Percentiles rank a stretch among this genome's conserved stretches.
Evolutionary conservation across 2,888 invertebrate genomes (phyloP).

Genomic region (Chymomyza caudatula): DNA sequence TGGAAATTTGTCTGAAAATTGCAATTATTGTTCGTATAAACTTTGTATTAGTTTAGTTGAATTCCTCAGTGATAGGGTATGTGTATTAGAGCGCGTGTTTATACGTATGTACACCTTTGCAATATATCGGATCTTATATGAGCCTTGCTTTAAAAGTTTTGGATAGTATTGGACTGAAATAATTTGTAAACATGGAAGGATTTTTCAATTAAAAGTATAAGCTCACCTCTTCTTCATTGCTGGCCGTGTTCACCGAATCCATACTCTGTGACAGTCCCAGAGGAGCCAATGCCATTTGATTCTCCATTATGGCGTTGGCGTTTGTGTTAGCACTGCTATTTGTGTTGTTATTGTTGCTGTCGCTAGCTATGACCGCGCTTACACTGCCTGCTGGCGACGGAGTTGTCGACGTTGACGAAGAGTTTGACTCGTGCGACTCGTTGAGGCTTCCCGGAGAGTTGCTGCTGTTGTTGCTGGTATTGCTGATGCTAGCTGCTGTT

Average conservation of each 20-base stretch:
- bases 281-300: conserved; percentile 82
- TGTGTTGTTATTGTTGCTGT: conserved; percentile 64
- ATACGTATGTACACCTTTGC: too few species aligned
- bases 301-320: conserved; percentile 76
- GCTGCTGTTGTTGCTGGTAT: conserved; percentile 36
- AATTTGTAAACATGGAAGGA: background rate
- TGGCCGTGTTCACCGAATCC: conserved; percentile 97
- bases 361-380: conserved; percentile 50
- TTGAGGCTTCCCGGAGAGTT: conserved; percentile 59
- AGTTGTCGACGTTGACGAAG: conserved; percentile 66
- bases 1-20: too few species aligned
- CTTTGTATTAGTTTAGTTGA: too few species aligned
- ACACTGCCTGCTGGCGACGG: conserved; percentile 67
- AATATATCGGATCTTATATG: background rate
- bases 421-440: conserved; percentile 65
- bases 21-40: too few species aligned
- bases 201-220: conserved; percentile 36
- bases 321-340: conserved; percentile 38
- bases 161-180: background rate
- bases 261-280: conserved; percentile 95
- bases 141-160: background rate
- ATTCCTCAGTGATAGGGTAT: too few species aligned
- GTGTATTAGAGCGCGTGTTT: too few species aligned
- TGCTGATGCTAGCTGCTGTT: conserved; percentile 45
- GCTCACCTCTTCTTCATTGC: conserved; percentile 98